phyloP scores from a whole-genome alignment of 2,797 vertebrate genomes.

The Muscicapa striata region DNA sequence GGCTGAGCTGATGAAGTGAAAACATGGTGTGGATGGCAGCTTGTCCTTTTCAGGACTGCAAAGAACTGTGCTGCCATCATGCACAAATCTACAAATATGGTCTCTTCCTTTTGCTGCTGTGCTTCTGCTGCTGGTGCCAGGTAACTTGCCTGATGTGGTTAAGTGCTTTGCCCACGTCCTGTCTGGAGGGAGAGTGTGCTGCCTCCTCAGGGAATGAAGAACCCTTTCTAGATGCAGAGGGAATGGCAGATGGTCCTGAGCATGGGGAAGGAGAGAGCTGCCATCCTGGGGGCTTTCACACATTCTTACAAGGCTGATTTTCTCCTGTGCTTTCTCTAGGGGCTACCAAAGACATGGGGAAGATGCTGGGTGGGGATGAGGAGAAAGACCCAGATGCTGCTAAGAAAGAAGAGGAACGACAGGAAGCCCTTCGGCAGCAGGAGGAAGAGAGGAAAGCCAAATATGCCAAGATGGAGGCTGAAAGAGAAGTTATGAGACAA shows the following conservation, averaged over 20 bases:
- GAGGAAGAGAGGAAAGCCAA: constrained; percentile 98
- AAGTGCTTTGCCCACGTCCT: neutral
- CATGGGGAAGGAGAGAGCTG: neutral
- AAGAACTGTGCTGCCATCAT: neutral
- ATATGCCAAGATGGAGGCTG: constrained; percentile 96
- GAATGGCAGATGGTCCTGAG: neutral
- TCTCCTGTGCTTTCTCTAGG: constrained; percentile 75
- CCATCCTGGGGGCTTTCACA: neutral
- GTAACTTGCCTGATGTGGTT: neutral
- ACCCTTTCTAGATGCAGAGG: neutral
- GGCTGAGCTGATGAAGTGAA: neutral
- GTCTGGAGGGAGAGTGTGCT: neutral
- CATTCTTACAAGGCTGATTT: neutral
- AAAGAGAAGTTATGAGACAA: constrained; percentile 94
- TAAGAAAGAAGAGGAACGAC: constrained; percentile 96
- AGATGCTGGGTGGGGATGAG: constrained; percentile 97
- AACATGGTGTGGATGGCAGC: neutral
- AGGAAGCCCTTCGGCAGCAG: constrained; percentile 94
- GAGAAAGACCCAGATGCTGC: constrained; percentile 97
- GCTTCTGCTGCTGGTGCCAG: neutral
- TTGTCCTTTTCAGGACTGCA: neutral
- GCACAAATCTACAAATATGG: neutral
- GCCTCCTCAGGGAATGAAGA: neutral
- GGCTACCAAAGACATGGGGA: constrained; percentile 99
- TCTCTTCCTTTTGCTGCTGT: neutral